phyloP scores from a whole-genome alignment of 2,888 invertebrate genomes.

The Linnaemya tessellans region DNA sequence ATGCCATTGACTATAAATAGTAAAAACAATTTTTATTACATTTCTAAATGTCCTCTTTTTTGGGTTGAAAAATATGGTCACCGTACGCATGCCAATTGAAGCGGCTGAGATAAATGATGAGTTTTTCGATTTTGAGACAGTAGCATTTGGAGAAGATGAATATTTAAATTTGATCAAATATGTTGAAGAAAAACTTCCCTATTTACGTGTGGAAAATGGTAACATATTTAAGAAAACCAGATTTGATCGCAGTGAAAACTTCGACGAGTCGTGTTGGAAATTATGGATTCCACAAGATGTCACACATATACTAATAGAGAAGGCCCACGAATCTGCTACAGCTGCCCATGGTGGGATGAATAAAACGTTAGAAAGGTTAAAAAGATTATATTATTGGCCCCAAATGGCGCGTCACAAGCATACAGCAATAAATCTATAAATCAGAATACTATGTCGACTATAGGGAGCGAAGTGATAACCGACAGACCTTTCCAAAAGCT shows the following conservation, averaged over 20 bases:
- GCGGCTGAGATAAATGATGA: too few relatives aligned
- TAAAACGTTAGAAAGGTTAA: too few relatives aligned
- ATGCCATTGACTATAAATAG: too few relatives aligned
- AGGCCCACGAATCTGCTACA: too few relatives aligned
- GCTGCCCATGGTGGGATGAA: too few relatives aligned
- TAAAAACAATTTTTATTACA: too few relatives aligned
- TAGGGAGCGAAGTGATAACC: neutral
- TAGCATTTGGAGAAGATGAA: neutral
- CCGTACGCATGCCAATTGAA: too few relatives aligned
- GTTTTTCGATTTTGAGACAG: neutral
- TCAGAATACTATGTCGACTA: neutral
- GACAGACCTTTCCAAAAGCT: constrained; percentile 8
- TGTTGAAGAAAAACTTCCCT: neutral
- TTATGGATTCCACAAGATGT: neutral
- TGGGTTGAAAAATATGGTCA: too few relatives aligned
- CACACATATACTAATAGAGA: too few relatives aligned
- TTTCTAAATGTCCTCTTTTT: too few relatives aligned
- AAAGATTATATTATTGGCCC: too few relatives aligned
- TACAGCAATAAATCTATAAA: neutral
- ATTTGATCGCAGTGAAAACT: neutral
- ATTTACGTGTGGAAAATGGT: neutral
- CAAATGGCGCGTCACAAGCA: neutral
- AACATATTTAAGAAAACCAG: neutral
- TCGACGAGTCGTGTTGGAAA: neutral
- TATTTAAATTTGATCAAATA: neutral